These are phyloP conservation scores for Leucania comma DNA, from an alignment of 2,888 invertebrate species.

Conservation along the genomic window DNA sequence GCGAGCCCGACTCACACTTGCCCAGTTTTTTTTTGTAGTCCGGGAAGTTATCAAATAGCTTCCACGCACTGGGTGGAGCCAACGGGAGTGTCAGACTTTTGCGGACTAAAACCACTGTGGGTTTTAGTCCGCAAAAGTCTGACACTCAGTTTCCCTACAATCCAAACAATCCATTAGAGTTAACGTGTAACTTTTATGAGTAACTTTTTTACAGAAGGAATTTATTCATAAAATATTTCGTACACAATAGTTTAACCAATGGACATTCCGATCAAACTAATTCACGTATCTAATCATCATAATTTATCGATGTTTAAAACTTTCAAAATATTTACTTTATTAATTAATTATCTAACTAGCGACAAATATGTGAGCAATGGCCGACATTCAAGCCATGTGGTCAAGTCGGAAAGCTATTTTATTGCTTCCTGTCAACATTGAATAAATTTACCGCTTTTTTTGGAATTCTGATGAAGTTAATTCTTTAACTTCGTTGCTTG, in stretches of 20 bases:
- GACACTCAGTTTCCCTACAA: too few relatives aligned
- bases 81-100: too few relatives aligned
- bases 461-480: slow-evolving; percentile 48
- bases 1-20: too few relatives aligned
- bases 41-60: too few relatives aligned
- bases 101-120: too few relatives aligned
- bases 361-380: slow-evolving; percentile 56
- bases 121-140: too few relatives aligned
- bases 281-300: slow-evolving; percentile 36
- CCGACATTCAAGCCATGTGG: slow-evolving; percentile 62
- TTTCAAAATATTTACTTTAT: slow-evolving; percentile 56
- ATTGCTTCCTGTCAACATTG: slow-evolving; percentile 69
- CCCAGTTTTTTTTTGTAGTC: too few relatives aligned
- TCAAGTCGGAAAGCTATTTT: slow-evolving; percentile 62
- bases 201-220: too few relatives aligned
- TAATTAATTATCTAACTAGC: slow-evolving; percentile 61
- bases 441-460: slow-evolving; percentile 55
- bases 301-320: slow-evolving; percentile 31
- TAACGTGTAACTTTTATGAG: too few relatives aligned
- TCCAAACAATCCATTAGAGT: background rate
- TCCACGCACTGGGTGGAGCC: too few relatives aligned
- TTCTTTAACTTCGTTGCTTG: slow-evolving; percentile 22
- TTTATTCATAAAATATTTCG: slow-evolving; percentile 1
- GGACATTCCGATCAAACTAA: slow-evolving; percentile 31
- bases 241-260: slow-evolving; percentile 5